Percentiles rank a stretch among this genome's conserved stretches.
Conservation (phyloP, 2,888 invertebrate genomes). For the Ypsolopha sequella region DNA sequence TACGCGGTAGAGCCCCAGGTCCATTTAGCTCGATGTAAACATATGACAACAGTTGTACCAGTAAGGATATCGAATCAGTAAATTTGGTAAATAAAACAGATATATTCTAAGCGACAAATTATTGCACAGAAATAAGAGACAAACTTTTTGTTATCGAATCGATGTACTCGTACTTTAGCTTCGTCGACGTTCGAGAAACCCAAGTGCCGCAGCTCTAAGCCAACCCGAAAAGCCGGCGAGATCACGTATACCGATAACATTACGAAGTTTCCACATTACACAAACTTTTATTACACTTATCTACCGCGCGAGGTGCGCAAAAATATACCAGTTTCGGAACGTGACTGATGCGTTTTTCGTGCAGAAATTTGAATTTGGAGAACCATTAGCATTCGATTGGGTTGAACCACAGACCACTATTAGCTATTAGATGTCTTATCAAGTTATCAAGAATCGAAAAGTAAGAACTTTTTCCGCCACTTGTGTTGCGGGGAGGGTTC, state of each 20-base stretch:
- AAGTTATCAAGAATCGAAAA: too few species aligned
- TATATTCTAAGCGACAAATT: not conserved
- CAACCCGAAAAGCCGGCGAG: constrained; percentile 26
- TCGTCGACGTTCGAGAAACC: not conserved
- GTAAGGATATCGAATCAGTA: too few species aligned
- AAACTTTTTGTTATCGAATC: too few species aligned
- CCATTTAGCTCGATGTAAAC: too few species aligned
- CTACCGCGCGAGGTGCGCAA: constrained; percentile 32
- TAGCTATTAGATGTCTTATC: too few species aligned
- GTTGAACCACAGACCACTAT: too few species aligned
- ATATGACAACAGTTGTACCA: too few species aligned
- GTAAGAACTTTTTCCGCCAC: constrained; percentile 7
- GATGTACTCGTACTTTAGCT: too few species aligned
- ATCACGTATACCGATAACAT: constrained; percentile 69
- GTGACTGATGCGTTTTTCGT: not conserved
- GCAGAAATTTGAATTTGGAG: constrained; percentile 14
- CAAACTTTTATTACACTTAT: constrained; percentile 68
- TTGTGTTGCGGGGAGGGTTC: constrained; percentile 6
- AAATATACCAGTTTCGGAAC: constrained; percentile 28
- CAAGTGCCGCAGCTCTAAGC: not conserved
- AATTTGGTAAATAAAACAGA: too few species aligned
- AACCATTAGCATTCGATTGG: constrained; percentile 4
- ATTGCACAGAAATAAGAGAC: too few species aligned
- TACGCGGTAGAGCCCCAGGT: too few species aligned
- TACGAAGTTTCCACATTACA: constrained; percentile 65